Conservation (phyloP, 2,888 invertebrate species). For the Peribatodes rhomboidaria region DNA sequence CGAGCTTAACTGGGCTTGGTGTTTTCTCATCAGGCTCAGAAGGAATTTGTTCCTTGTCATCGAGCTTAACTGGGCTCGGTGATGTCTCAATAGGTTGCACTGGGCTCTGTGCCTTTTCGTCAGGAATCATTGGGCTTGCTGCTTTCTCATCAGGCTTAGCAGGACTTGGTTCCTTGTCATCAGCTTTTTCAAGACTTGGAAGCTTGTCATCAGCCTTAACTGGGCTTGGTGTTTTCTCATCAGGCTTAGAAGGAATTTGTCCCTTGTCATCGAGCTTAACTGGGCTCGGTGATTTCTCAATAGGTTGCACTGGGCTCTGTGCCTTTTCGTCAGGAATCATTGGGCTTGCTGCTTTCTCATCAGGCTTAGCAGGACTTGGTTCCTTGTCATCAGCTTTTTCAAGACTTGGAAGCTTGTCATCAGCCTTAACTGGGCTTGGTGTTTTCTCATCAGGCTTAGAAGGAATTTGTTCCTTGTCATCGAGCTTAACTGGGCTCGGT, state of each 20-base stretch:
- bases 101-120: neutral
- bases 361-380: neutral
- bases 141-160: neutral
- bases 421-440: neutral
- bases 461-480: too few species aligned
- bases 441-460: conserved; percentile 34
- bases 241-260: neutral
- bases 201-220: conserved; percentile 30
- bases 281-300: neutral
- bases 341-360: neutral
- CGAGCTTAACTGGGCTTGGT: neutral
- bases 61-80: neutral
- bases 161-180: neutral
- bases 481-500: neutral
- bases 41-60: neutral
- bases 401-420: neutral
- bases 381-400: neutral
- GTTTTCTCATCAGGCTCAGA: neutral
- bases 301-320: neutral
- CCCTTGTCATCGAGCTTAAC: neutral
- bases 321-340: neutral
- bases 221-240: neutral
- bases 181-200: neutral
- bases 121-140: neutral
- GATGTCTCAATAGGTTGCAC: neutral